Evolutionary conservation across 2,888 invertebrate genomes (phyloP), one percentile per base, ranked within the genome.

Genomic region (Cheilosia impressa): DNA sequence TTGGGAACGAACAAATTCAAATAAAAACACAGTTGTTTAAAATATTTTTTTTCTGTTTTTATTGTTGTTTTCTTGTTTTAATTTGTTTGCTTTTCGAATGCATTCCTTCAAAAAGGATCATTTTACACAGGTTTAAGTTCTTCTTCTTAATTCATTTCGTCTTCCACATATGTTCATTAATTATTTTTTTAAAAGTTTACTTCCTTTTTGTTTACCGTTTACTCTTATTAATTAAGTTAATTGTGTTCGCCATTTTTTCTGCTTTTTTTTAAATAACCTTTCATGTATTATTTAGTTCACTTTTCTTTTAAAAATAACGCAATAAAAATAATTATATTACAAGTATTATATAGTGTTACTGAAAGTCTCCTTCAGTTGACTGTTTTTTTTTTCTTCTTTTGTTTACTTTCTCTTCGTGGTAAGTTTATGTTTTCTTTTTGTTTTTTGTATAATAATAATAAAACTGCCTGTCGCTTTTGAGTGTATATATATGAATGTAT

Each of bases 271-370:
- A 27, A 65, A 65, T 73, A 63, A 63, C 52, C 69, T 57, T 79
- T 72, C 13, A 22, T 66, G 60, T 53, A 5, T 68, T 68, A 76
- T 82, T 82, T 76, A 76, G 76, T 82, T 38, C 72, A 77, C 72
- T 82, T 82, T 77, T 82, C 77, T 77, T 71, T 77, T 43, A 82
- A 82, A 82, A 82, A 82, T 82, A 82, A 82, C 82, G 58, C 82
- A 82, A 82, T 82, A 82, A 82, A 82, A 82, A 82, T 82, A 82
- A 82, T 82, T 82, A 82, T 82, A 77, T 82, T 82, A 82, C 82
- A 82, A 82, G 82, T 82, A 82, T 77, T 82, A 58, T 77, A 66
- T 82, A 77, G 65, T 80, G 68, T 82, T 60, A 77, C 82, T 82
- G 82, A 82, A 82, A 82, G 53, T 72, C 77, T 65, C 7, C 41